These are phyloP conservation scores for Holocentrus rufus DNA, from an alignment of 2,797 vertebrate genomes.

Conservation along the genomic window DNA sequence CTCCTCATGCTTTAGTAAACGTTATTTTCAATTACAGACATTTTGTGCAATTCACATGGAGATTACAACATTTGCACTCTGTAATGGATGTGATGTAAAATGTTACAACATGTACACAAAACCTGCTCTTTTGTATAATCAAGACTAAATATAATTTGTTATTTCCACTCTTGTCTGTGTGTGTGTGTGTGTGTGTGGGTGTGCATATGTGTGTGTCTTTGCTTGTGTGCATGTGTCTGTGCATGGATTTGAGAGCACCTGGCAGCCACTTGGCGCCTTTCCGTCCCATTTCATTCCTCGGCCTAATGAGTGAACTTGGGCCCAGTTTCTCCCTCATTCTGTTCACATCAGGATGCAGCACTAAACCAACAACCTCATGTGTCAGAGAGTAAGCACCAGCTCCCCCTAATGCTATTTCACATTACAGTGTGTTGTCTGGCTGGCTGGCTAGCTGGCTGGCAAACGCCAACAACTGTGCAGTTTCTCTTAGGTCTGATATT, in stretches of 20 bases:
- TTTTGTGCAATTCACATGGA: neutral
- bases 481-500: conserved; percentile 10
- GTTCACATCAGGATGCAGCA: conserved; percentile 73
- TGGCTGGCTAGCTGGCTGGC: conserved; percentile 15
- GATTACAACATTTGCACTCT: neutral
- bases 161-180: conserved; percentile 12
- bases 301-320: conserved; percentile 65
- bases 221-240: conserved; percentile 43
- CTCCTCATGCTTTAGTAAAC: conserved; percentile 11
- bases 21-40: neutral
- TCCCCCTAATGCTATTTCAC: conserved; percentile 61
- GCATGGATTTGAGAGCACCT: conserved; percentile 65
- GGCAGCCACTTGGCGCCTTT: conserved; percentile 74
- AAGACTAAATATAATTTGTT: conserved; percentile 41
- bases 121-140: conserved; percentile 26
- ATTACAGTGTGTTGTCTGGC: conserved; percentile 49
- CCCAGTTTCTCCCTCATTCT: conserved; percentile 61
- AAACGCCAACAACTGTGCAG: conserved; percentile 6
- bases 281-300: conserved; percentile 70
- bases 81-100: neutral
- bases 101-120: conserved; percentile 1
- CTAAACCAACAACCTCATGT: conserved; percentile 71
- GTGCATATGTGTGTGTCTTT: conserved; percentile 40
- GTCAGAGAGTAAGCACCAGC: conserved; percentile 71
- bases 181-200: neutral